phyloP scores from a whole-genome alignment of 2,888 invertebrate genomes.

The Drosophila recens region DNA sequence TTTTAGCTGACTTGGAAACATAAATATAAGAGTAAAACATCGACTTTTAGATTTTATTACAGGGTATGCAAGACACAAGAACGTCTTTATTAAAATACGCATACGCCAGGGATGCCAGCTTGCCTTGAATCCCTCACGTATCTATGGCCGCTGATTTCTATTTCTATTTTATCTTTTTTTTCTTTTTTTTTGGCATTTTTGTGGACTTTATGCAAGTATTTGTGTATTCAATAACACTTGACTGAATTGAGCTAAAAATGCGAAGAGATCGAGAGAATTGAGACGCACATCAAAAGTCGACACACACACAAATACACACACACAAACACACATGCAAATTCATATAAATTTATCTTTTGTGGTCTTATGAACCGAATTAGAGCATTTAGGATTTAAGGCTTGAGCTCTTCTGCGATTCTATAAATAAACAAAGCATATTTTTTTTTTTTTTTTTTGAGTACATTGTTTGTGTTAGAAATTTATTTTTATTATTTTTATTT shows the following conservation, averaged over 20 bases:
- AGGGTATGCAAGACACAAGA: conserved; percentile 23
- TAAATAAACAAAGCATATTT: conserved; percentile 55
- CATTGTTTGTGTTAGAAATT: neutral
- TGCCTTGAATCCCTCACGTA: neutral
- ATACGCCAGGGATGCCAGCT: conserved; percentile 57
- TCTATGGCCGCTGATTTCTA: neutral
- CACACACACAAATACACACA: conserved; percentile 1
- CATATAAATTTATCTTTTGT: conserved; percentile 72
- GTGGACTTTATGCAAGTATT: conserved; percentile 21
- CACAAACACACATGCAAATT: conserved; percentile 28
- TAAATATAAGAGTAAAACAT: neutral
- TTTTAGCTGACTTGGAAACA: neutral
- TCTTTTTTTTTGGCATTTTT: conserved; percentile 29
- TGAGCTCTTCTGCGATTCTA: conserved; percentile 44
- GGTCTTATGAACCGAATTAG: conserved; percentile 57
- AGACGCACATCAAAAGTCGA: conserved; percentile 48
- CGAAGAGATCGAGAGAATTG: conserved; percentile 71
- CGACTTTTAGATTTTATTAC: neutral
- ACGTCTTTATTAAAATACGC: conserved; percentile 42
- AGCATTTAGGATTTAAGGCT: conserved; percentile 54
- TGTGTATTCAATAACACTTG: conserved; percentile 69
- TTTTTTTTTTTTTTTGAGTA: neutral
- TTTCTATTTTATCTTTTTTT: conserved; percentile 1
- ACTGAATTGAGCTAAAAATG: conserved; percentile 65
- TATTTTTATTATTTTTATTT: conserved; percentile 4